phyloP scores from a whole-genome alignment of 2,113 vertebrate species.

The Notarius lentiginosus region DNA sequence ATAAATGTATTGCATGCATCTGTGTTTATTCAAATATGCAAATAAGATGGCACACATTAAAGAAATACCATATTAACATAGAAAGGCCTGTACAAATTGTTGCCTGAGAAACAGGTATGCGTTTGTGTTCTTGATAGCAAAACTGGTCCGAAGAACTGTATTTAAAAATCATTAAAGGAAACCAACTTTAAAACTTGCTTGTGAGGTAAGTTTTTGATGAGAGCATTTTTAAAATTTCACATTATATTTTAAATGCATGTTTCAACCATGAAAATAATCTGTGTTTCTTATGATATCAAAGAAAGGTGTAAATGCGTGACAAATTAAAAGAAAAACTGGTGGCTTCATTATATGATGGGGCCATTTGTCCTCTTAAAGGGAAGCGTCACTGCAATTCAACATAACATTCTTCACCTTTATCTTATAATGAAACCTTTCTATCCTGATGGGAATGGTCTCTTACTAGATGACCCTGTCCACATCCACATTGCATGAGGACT shows the following conservation, averaged over 20 bases:
- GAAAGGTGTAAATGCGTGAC: not conserved
- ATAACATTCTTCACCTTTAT: not conserved
- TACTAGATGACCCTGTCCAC: not conserved
- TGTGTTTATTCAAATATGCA: not conserved
- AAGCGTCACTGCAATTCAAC: not conserved
- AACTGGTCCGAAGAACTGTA: not conserved
- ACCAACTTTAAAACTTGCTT: not conserved
- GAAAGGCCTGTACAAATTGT: not conserved
- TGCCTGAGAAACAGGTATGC: not conserved
- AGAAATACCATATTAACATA: not conserved
- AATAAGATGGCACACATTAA: not conserved
- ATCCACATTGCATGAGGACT: not conserved
- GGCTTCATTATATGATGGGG: not conserved
- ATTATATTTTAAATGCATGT: not conserved
- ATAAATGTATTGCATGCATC: not conserved
- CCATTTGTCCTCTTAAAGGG: not conserved
- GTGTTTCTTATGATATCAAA: not conserved
- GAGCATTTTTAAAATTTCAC: not conserved
- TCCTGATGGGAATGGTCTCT: not conserved
- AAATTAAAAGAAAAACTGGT: not conserved
- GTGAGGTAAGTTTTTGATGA: not conserved
- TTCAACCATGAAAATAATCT: not conserved
- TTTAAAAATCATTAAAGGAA: not conserved
- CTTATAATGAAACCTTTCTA: not conserved
- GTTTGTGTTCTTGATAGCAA: not conserved